Conservation (phyloP, 2,797 vertebrate species). For the Vipera latastei region DNA sequence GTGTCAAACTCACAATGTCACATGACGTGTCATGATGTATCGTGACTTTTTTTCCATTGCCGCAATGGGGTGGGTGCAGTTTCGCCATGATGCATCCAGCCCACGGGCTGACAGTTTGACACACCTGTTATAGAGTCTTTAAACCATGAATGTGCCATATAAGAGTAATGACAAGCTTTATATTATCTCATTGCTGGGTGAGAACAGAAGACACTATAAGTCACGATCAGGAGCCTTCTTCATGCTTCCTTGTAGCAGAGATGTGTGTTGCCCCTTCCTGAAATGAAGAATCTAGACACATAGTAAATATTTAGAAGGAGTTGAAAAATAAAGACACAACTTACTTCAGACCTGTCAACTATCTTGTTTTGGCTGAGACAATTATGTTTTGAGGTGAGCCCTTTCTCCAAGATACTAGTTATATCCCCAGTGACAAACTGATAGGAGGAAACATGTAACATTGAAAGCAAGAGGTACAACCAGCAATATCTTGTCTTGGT, state of each 20-base stretch:
- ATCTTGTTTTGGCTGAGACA: neutral
- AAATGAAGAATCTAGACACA: neutral
- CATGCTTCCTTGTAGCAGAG: neutral
- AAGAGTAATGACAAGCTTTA: neutral
- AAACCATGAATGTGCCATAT: neutral
- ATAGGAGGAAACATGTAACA: neutral
- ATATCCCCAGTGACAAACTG: neutral
- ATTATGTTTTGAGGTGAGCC: neutral
- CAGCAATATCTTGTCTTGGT: neutral
- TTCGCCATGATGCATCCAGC: no score
- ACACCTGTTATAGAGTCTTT: neutral
- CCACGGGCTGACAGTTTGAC: no score
- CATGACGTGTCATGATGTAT: no score
- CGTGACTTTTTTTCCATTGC: no score
- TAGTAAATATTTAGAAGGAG: neutral
- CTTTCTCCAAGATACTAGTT: neutral
- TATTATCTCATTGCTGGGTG: neutral
- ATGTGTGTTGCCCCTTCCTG: neutral
- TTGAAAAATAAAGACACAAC: neutral
- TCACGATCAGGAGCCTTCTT: neutral
- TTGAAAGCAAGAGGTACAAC: neutral
- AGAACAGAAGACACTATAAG: neutral
- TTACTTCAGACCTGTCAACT: neutral
- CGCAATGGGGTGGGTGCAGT: no score
- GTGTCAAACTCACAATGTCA: no score